Conservation (phyloP, 2,888 invertebrate species). For the Drosophila pseudotalamancana region DNA sequence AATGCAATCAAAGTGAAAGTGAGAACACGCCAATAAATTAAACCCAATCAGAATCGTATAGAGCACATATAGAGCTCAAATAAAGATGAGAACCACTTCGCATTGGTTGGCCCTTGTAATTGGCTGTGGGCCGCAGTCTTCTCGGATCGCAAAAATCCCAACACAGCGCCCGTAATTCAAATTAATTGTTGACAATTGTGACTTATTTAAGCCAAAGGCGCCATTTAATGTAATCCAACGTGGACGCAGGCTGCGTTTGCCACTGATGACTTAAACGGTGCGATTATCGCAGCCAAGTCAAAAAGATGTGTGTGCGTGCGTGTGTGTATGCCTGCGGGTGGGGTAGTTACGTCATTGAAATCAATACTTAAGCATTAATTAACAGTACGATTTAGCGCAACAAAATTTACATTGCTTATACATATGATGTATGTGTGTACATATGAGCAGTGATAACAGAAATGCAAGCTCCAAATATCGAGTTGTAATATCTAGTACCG, state of each 20-base stretch:
- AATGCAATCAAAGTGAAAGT: slow-evolving; percentile 72
- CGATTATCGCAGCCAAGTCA: slow-evolving; percentile 28
- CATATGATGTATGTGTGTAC: no score
- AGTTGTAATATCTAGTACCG: neutral
- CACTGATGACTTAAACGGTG: slow-evolving; percentile 33
- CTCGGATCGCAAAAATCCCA: slow-evolving; percentile 68
- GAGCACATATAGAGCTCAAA: slow-evolving; percentile 20
- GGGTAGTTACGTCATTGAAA: slow-evolving; percentile 35
- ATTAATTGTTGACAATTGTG: slow-evolving; percentile 80
- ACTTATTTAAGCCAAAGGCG: slow-evolving; percentile 73
- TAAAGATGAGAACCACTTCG: slow-evolving; percentile 52
- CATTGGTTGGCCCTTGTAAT: slow-evolving; percentile 61
- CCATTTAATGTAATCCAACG: slow-evolving; percentile 62
- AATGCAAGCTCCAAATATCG: neutral
- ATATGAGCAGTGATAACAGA: neutral
- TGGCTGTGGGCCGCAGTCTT: slow-evolving; percentile 48
- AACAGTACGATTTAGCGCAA: neutral
- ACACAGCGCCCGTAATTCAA: slow-evolving; percentile 70
- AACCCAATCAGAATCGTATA: slow-evolving; percentile 56
- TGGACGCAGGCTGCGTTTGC: slow-evolving; percentile 4
- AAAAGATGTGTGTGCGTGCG: no score
- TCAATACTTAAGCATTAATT: slow-evolving; percentile 21
- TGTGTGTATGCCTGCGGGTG: no score
- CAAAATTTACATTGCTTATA: neutral
- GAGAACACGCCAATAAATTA: slow-evolving; percentile 78